Evolutionary conservation across 2,888 invertebrate genomes (phyloP).

Genomic region (Heteromyza rotundicornis): DNA sequence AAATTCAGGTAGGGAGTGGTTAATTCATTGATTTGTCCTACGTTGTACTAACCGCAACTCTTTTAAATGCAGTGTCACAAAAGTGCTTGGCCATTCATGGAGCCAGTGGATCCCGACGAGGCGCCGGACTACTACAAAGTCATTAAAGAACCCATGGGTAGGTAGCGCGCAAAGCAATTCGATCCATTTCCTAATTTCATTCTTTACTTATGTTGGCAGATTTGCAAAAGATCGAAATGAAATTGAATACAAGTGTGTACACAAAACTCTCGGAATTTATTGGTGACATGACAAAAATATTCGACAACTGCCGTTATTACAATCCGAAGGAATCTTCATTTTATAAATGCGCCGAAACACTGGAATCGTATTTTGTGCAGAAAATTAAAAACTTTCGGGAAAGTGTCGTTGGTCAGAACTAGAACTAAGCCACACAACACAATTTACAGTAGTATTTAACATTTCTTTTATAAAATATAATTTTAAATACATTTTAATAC

Average conservation of each 20-base stretch:
- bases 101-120: slow-evolving; percentile 94
- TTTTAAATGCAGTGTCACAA: slow-evolving; percentile 87
- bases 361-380: slow-evolving; percentile 95
- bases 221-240: slow-evolving; percentile 88
- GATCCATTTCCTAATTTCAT: slow-evolving; percentile 24
- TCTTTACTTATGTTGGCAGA: slow-evolving; percentile 68
- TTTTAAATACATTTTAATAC: not conserved
- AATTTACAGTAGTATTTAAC: not conserved
- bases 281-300: slow-evolving; percentile 97
- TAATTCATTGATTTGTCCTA: too few species aligned
- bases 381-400: slow-evolving; percentile 89
- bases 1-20: slow-evolving; percentile 85
- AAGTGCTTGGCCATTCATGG: slow-evolving; percentile 97
- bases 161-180: slow-evolving; percentile 49
- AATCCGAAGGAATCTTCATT: slow-evolving; percentile 95
- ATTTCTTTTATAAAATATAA: not conserved
- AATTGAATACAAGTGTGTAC: slow-evolving; percentile 83
- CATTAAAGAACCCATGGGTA: slow-evolving; percentile 96
- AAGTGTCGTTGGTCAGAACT: slow-evolving; percentile 68
- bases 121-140: slow-evolving; percentile 97
- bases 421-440: not conserved
- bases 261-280: slow-evolving; percentile 92
- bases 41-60: too few species aligned
- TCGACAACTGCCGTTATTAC: slow-evolving; percentile 98
- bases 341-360: slow-evolving; percentile 93